Conservation (phyloP, 1,140 invertebrate species). For the Musca vetustissima region DNA sequence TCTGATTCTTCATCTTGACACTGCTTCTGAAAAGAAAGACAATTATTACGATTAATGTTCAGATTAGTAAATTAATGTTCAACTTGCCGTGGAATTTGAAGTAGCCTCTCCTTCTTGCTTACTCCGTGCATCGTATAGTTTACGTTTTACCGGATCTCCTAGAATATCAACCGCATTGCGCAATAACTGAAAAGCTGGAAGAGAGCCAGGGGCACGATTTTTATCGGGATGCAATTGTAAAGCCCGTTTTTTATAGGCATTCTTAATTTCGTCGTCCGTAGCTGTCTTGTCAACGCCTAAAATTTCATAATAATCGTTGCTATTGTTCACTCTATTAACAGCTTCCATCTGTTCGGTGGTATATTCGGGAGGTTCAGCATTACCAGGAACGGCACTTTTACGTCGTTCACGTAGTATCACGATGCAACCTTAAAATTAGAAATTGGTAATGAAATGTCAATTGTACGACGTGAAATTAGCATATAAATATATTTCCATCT, state of each 20-base stretch:
- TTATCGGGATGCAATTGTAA: slow-evolving; percentile 98
- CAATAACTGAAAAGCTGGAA: slow-evolving; percentile 94
- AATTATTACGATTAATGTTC: no score
- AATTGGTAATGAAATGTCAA: no score
- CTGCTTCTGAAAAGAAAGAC: no score
- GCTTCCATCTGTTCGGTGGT: slow-evolving; percentile 63
- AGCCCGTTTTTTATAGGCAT: slow-evolving; percentile 94
- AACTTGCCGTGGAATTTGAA: no score
- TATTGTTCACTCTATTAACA: slow-evolving; percentile 67
- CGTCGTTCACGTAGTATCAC: no score
- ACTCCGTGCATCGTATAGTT: slow-evolving; percentile 90
- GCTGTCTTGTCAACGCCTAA: slow-evolving; percentile 87
- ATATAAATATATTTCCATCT: no score
- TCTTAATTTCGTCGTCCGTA: slow-evolving; percentile 93
- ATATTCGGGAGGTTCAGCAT: slow-evolving; percentile 60
- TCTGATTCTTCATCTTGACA: no score
- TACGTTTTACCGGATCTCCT: slow-evolving; percentile 90
- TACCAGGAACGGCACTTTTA: slow-evolving; percentile 44
- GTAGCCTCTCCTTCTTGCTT: no score
- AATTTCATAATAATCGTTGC: slow-evolving; percentile 98
- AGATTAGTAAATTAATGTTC: slow-evolving; percentile 52
- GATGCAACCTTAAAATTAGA: no score
- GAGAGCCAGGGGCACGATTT: slow-evolving; percentile 94
- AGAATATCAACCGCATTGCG: slow-evolving; percentile 94
- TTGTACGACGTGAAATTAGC: no score